Evolutionary conservation across 2,797 vertebrate genomes (phyloP).

Genomic region (Erethizon dorsatum): DNA sequence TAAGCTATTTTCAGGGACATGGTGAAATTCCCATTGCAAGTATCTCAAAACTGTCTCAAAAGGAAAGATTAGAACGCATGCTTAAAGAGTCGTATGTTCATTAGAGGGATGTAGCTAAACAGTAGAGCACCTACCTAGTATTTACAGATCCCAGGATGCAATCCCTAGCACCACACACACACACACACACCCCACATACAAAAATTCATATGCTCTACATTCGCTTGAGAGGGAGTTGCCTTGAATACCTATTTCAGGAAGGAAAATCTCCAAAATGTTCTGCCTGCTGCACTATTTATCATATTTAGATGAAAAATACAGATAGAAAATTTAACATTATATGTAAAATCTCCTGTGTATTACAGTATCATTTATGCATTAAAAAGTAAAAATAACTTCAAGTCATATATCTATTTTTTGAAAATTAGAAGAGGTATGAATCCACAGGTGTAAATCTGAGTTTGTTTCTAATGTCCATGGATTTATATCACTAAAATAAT

Average conservation of each 20-base stretch:
- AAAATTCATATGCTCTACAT: too few relatives aligned
- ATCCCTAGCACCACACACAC: not conserved
- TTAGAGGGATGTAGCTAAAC: too few relatives aligned
- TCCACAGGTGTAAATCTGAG: not conserved
- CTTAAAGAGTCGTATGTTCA: not conserved
- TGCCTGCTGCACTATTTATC: not conserved
- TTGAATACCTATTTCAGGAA: not conserved
- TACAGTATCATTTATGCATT: not conserved
- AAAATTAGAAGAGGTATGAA: not conserved
- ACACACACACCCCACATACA: not conserved
- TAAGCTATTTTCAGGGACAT: not conserved
- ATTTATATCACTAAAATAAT: not conserved
- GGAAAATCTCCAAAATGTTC: not conserved
- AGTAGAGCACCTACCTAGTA: not conserved
- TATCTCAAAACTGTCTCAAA: not conserved
- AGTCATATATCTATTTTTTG: not conserved
- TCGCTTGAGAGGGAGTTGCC: not conserved
- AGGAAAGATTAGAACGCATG: not conserved
- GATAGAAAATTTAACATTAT: not conserved
- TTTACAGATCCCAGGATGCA: not conserved
- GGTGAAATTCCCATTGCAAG: not conserved
- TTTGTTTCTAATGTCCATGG: not conserved
- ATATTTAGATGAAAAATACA: not conserved
- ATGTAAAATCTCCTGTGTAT: not conserved
- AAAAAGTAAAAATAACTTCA: not conserved